Evolutionary conservation across 1,140 invertebrate genomes (phyloP).

Genomic region (Panagrolaimus sp.): DNA sequence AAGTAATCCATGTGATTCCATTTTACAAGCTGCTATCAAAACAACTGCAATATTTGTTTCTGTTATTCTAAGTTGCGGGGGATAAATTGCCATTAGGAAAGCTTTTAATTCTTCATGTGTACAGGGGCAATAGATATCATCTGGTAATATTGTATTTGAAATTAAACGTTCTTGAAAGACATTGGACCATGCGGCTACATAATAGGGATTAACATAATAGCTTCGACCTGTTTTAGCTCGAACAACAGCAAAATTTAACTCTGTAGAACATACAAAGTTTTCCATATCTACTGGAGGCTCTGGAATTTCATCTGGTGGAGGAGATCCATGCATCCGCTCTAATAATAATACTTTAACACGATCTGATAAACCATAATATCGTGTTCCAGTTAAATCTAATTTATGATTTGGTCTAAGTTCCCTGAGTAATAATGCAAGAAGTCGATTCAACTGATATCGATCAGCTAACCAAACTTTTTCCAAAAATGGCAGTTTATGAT

Average conservation of each 20-base stretch:
- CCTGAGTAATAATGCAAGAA: constrained; percentile 50
- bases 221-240: constrained; percentile 53
- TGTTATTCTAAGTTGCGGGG: constrained; percentile 56
- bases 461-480: constrained; percentile 58
- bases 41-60: constrained; percentile 56
- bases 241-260: constrained; percentile 52
- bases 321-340: constrained; percentile 53
- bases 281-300: constrained; percentile 56
- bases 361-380: constrained; percentile 54
- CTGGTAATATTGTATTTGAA: constrained; percentile 26
- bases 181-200: constrained; percentile 54
- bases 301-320: constrained; percentile 51
- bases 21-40: constrained; percentile 57
- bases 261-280: constrained; percentile 48
- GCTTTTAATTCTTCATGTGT: constrained; percentile 56
- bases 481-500: constrained; percentile 55
- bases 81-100: constrained; percentile 58
- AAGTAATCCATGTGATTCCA: constrained; percentile 55
- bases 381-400: constrained; percentile 48
- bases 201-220: constrained; percentile 55
- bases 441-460: constrained; percentile 55
- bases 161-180: constrained; percentile 50
- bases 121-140: constrained; percentile 56
- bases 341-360: constrained; percentile 54
- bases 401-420: constrained; percentile 50